Conservation (phyloP, 2,113 vertebrate genomes). For the Spermophilus dauricus region DNA sequence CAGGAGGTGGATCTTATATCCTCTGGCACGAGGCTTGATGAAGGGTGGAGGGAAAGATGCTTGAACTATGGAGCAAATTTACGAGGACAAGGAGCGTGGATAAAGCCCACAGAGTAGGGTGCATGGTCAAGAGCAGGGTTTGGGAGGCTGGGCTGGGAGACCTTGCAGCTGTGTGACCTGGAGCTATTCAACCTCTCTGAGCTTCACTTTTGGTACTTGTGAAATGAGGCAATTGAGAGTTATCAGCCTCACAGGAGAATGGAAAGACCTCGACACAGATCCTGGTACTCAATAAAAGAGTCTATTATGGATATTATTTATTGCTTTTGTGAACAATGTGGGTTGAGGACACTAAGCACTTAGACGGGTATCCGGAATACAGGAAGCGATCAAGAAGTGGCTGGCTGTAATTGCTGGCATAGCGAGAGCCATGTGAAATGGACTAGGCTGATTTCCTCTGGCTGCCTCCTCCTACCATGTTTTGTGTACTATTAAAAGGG, state of each 20-base stretch:
- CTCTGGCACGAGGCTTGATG: background rate
- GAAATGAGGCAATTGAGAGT: background rate
- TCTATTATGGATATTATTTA: background rate
- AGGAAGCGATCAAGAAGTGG: background rate
- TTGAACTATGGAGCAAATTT: background rate
- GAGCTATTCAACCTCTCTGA: background rate
- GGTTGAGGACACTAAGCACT: background rate
- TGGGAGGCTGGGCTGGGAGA: background rate
- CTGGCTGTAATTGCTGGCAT: background rate
- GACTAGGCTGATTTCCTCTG: background rate
- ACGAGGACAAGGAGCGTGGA: background rate
- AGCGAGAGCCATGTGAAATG: background rate
- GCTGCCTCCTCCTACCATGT: background rate
- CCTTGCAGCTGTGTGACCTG: background rate
- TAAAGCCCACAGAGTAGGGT: background rate
- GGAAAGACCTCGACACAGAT: background rate
- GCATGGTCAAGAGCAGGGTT: background rate
- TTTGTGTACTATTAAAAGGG: background rate
- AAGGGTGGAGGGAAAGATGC: background rate
- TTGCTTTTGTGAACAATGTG: background rate
- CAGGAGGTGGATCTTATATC: conserved; percentile 29
- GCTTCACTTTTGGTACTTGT: background rate
- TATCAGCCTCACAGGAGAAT: background rate
- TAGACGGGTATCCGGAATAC: background rate
- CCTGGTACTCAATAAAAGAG: background rate